phyloP scores from a whole-genome alignment of 2,113 vertebrate species.

The Odocoileus hemionus region DNA sequence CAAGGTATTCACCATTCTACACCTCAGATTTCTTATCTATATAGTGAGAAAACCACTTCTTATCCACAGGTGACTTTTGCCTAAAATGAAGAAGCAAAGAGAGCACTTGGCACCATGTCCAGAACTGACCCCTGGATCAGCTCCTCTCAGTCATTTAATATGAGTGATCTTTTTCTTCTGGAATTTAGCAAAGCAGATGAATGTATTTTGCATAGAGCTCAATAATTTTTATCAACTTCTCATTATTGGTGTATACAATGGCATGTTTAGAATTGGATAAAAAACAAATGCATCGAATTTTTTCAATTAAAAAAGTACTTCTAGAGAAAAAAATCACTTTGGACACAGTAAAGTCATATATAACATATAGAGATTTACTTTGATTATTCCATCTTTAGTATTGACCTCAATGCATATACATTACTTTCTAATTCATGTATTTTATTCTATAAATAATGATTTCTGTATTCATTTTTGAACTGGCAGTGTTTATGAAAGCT shows the following conservation, averaged over 20 bases:
- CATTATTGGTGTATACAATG: background rate
- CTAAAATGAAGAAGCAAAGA: background rate
- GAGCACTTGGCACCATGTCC: fast-evolving
- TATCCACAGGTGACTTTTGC: background rate
- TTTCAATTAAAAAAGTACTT: background rate
- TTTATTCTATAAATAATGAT: background rate
- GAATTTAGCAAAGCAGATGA: background rate
- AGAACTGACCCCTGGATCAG: background rate
- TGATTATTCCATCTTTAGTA: background rate
- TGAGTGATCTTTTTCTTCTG: background rate
- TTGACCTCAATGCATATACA: background rate
- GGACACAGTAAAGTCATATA: background rate
- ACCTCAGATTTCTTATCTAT: background rate
- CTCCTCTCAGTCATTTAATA: background rate
- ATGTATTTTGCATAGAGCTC: background rate
- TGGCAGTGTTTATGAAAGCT: background rate
- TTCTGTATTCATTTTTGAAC: background rate
- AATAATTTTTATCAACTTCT: background rate
- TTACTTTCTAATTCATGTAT: background rate
- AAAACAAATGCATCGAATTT: background rate
- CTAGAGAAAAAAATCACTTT: background rate
- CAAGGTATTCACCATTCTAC: background rate
- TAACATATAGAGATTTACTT: background rate
- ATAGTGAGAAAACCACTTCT: background rate
- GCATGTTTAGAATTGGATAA: background rate